Evolutionary conservation across 2,797 vertebrate genomes (phyloP), one percentile per base, ranked within the genome.

Genomic region (Anguilla marmorata): DNA sequence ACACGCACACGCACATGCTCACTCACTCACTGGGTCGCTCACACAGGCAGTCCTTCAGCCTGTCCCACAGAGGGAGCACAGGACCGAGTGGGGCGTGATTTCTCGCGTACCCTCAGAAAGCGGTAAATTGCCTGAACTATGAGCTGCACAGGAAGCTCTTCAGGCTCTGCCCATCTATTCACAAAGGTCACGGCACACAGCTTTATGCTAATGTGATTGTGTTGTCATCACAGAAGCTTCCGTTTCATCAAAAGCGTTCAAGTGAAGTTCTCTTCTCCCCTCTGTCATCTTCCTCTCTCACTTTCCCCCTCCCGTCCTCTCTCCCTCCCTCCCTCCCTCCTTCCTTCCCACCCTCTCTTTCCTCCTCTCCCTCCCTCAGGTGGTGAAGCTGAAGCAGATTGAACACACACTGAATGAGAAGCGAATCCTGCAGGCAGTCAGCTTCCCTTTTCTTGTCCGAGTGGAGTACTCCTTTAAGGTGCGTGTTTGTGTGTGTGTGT

Each of bases 351-450:
- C 14, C 30, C 79, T 3, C 21, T 16, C 41, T 11, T 8, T n/a
- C 33, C 16, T 9, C 3, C 4, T 52, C 27, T 52, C 9, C 50
- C 41, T 37, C 19, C 27, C 30, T 85, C 90, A 97, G 98, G 97
- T 98, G 90, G 97, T 98, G 88, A 98, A 98, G 92, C 96, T 98
- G 94, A 98, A 98, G 93, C 98, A 98, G 94, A 98, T 98, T 1
- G 98, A 98, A 91, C 98, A 98, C 92, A 98, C 98, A 14, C 94
- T 98, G 89, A 98, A 98, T 19, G 98, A 98, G 93, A 98, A 98
- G 92, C 95, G 97, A 90, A 98, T 98, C 89, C 96, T 98, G 86
- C 97, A 98, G 92, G 97, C 98, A 0, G 97, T 98, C 93, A 97
- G 95, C 93, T 98, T 98, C 89, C 98, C 98, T 79, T 98, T 98